Base-by-base conservation (phyloP, 2,113 vertebrate genomes). In the Gymnocephalus cernua region DNA sequence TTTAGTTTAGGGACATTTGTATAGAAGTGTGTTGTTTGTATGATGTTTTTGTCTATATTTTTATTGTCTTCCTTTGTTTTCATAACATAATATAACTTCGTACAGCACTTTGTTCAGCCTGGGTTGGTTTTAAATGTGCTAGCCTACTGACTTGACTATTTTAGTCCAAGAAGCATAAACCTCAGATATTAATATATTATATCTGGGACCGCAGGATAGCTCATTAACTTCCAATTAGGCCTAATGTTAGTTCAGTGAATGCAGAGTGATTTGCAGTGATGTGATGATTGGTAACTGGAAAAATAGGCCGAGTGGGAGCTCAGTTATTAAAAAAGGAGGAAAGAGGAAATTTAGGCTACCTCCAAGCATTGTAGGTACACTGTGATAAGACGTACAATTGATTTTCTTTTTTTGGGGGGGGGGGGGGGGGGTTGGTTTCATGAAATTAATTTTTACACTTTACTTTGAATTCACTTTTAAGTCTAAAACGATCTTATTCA, bases 221-320 rank as follows among this genome's bases (percentile, higher is more conserved):
- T 80, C 75, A 84, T 89, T 85, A 85, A 86, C 83, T 80, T 62
- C 83, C 56, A 84, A 73, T 90, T 82, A 87, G 53, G 53, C 29
- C 51, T 51, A 69, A 83, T 77, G 79, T 64, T 80, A 25, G 53
- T 54, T 85, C 76, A 77, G 45, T 62, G 67, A 64, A 57, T 80
- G 41, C 62, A 38, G 70, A 38, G 29, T 67, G 29, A 87, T 87
- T 85, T 83, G 77, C 65, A 69, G 51, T 65, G 35, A 27, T 74
- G 50, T 67, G 73, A n/a, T n/a, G n/a, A n/a, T 74, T 59, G 18
- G 59, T 54, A 27, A 21, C 23, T 50, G 27, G 2, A 72, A 25
- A 83, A 71, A 77, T 47, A 53, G 64, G 51, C 45, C 10, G 14
- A 61, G 54, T 35, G 54, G 59, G 64, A 80, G 45, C 19, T 76